phyloP scores from a whole-genome alignment of 2,113 vertebrate species.

The Salvator merianae region DNA sequence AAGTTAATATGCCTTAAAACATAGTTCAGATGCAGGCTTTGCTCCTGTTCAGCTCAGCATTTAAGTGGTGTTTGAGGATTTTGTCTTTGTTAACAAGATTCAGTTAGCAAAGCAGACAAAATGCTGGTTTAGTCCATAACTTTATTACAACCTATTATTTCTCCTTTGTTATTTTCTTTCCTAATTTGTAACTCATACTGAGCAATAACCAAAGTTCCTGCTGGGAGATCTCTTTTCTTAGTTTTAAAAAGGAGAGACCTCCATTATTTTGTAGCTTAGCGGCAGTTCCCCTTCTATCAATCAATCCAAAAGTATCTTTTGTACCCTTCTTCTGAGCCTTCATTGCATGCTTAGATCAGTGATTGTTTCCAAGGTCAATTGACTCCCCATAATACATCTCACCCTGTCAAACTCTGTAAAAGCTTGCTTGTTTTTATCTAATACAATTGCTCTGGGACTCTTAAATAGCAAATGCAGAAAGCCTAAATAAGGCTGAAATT shows the following conservation, averaged over 20 bases:
- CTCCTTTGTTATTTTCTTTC: constrained; percentile 43
- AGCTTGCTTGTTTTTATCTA: constrained; percentile 48
- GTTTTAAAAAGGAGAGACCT: constrained; percentile 23
- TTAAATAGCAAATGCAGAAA: constrained; percentile 24
- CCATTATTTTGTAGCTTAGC: constrained; percentile 34
- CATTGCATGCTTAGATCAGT: constrained; percentile 25
- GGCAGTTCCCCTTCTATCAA: constrained; percentile 45
- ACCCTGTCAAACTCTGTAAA: constrained; percentile 35
- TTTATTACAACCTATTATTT: constrained; percentile 48
- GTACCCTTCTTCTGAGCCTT: constrained; percentile 33
- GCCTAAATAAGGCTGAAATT: constrained; percentile 49
- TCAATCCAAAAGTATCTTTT: constrained; percentile 46
- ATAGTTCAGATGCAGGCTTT: background rate
- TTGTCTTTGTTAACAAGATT: constrained; percentile 37
- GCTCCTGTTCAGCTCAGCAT: background rate
- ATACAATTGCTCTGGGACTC: constrained; percentile 26
- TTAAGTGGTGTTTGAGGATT: constrained; percentile 22
- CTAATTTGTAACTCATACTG: constrained; percentile 51
- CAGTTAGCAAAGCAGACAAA: constrained; percentile 36
- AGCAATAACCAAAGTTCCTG: constrained; percentile 37
- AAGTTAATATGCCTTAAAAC: background rate
- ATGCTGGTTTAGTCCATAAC: constrained; percentile 34
- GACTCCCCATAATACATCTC: constrained; percentile 35
- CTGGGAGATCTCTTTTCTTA: constrained; percentile 46
- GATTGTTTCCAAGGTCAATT: constrained; percentile 45